A percentile compares a stretch with the other conserved stretches of the same genome.
Evolutionary conservation across 1,140 invertebrate species (phyloP).

Genomic region (Parasteatoda tepidariorum): DNA sequence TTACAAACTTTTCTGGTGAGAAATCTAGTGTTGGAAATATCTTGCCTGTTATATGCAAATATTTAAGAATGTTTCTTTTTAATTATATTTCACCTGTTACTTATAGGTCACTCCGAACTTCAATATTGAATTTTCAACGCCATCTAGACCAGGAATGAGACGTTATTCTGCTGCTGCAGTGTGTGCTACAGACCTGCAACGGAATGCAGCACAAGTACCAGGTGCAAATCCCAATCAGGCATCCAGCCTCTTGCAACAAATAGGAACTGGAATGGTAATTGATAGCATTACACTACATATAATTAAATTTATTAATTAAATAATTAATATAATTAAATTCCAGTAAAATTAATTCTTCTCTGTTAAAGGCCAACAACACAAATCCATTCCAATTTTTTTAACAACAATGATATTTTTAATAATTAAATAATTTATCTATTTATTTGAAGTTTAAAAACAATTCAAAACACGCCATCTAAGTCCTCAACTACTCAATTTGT

Average conservation of each 20-base stretch:
- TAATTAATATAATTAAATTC: not conserved
- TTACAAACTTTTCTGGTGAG: too few relatives aligned
- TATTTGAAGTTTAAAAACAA: too few relatives aligned
- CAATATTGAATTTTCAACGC: constrained; percentile 63
- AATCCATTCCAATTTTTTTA: not conserved
- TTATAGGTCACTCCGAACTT: constrained; percentile 58
- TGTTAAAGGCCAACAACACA: not conserved
- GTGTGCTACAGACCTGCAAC: constrained; percentile 45
- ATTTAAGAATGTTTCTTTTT: too few relatives aligned
- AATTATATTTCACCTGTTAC: not conserved
- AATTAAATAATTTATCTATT: not conserved
- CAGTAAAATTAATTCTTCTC: not conserved
- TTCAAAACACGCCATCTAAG: too few relatives aligned
- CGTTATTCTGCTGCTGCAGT: constrained; percentile 63
- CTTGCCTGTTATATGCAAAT: too few relatives aligned
- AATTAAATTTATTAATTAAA: not conserved
- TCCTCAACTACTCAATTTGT: too few relatives aligned
- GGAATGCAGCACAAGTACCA: constrained; percentile 40
- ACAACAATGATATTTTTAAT: not conserved
- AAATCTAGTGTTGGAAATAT: too few relatives aligned
- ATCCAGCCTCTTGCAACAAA: constrained; percentile 65
- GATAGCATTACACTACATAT: not conserved
- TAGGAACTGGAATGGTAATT: constrained; percentile 66
- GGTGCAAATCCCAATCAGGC: constrained; percentile 52
- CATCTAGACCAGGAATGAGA: constrained; percentile 55